A percentile compares a stretch with the other conserved stretches of the same genome.
Conservation (phyloP, 2,888 invertebrate species). For the Athetis lepigone region DNA sequence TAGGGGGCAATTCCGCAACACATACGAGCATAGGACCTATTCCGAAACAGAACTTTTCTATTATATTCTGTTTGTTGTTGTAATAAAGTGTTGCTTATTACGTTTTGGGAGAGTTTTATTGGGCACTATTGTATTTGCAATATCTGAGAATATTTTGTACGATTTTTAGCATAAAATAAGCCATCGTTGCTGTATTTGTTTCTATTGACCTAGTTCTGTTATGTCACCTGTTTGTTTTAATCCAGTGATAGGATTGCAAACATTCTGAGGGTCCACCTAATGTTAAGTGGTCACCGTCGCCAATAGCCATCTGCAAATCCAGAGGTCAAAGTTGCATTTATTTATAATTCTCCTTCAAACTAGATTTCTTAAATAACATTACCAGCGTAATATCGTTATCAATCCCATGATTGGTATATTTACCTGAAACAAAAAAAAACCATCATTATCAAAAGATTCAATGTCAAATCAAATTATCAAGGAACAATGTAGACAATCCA, state of each 20-base stretch:
- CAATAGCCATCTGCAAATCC: too few relatives aligned
- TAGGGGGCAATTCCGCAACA: slow-evolving; percentile 46
- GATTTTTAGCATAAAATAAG: not conserved
- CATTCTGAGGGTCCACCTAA: too few relatives aligned
- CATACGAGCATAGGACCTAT: slow-evolving; percentile 36
- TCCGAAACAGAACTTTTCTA: slow-evolving; percentile 37
- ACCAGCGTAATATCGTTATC: too few relatives aligned
- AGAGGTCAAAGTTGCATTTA: too few relatives aligned
- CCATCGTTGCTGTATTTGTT: not conserved
- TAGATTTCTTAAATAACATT: too few relatives aligned
- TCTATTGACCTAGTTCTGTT: too few relatives aligned
- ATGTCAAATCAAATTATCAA: not conserved
- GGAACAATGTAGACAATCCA: too few relatives aligned
- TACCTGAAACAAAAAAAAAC: slow-evolving; percentile 48
- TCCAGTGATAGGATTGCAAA: too few relatives aligned
- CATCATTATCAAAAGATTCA: not conserved
- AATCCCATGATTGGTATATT: not conserved
- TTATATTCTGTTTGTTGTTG: slow-evolving; percentile 44
- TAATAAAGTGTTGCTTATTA: slow-evolving; percentile 37
- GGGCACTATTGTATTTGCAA: slow-evolving; percentile 25
- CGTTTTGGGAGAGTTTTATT: slow-evolving; percentile 29
- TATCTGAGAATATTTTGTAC: not conserved
- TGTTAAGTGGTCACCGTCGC: too few relatives aligned
- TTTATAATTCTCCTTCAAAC: too few relatives aligned
- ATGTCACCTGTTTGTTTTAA: too few relatives aligned